phyloP scores from a whole-genome alignment of 2,113 vertebrate genomes.

The Lycaon pictus region DNA sequence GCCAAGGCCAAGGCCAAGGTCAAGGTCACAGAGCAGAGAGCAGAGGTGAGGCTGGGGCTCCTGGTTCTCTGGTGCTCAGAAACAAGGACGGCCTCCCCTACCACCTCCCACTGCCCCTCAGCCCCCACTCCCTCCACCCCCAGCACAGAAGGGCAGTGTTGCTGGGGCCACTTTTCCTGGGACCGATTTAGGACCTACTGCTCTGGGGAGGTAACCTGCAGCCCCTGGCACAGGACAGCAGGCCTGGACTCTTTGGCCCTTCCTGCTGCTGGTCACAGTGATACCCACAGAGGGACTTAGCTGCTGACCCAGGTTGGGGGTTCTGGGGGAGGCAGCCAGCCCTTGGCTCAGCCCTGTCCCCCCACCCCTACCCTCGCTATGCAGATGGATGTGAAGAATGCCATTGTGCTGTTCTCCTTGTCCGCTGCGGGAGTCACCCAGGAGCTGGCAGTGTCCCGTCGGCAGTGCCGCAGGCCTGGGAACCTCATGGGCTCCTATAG shows the following conservation, averaged over 20 bases:
- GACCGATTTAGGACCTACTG: neutral
- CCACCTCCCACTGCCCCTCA: neutral
- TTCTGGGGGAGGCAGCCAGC: too few relatives aligned
- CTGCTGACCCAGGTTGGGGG: neutral
- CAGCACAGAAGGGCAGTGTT: neutral
- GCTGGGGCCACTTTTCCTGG: neutral
- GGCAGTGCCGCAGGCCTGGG: slow-evolving; percentile 87
- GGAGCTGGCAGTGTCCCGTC: slow-evolving; percentile 91
- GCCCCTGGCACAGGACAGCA: accelerated
- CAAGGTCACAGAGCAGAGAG: slow-evolving; percentile 86
- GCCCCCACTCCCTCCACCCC: neutral
- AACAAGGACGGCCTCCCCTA: neutral
- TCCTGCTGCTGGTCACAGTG: neutral
- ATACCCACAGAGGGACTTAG: too few relatives aligned
- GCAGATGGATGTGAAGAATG: slow-evolving; percentile 96
- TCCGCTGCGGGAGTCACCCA: slow-evolving; percentile 96
- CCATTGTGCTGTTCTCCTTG: slow-evolving; percentile 97
- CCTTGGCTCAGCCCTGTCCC: neutral
- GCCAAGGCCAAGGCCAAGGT: slow-evolving; percentile 88
- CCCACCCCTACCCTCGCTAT: neutral
- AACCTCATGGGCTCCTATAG: slow-evolving; percentile 87
- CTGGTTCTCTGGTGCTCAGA: neutral
- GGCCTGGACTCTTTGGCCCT: neutral
- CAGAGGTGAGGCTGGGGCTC: slow-evolving; percentile 88
- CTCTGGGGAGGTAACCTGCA: neutral